Percentiles rank a stretch among this genome's conserved stretches.
Evolutionary conservation across 2,113 vertebrate genomes (phyloP).

Genomic region (Rhinolophus sinicus): DNA sequence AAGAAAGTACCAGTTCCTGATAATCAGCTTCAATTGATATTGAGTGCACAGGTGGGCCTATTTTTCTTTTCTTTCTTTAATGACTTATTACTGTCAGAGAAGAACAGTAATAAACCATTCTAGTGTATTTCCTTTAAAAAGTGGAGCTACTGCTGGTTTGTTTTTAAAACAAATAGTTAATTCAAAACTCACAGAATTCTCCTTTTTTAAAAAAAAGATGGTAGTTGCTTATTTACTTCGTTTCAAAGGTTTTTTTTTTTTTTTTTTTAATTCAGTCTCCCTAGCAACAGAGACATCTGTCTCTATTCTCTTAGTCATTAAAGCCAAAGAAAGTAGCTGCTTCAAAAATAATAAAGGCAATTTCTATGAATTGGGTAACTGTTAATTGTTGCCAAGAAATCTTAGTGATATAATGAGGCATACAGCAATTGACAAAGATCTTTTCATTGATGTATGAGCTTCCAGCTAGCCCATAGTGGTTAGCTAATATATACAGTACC

Average conservation of each 20-base stretch:
- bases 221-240: constrained; percentile 84
- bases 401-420: constrained; percentile 85
- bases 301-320: constrained; percentile 88
- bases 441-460: constrained; percentile 82
- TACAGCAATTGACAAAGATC: constrained; percentile 84
- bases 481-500: constrained; percentile 79
- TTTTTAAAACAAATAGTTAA: constrained; percentile 82
- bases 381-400: constrained; percentile 88
- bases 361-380: constrained; percentile 85
- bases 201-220: constrained; percentile 71
- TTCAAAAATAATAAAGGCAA: constrained; percentile 87
- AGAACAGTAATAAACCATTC: constrained; percentile 48
- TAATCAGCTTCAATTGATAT: constrained; percentile 68
- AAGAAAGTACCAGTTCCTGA: constrained; percentile 65
- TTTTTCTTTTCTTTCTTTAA: constrained; percentile 53
- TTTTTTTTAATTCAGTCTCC: constrained; percentile 82
- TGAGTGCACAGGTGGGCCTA: constrained; percentile 69
- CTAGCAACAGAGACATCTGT: constrained; percentile 89
- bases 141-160: constrained; percentile 71
- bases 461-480: constrained; percentile 80
- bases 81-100: constrained; percentile 69
- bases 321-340: constrained; percentile 85
- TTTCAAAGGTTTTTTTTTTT: constrained; percentile 76
- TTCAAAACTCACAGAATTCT: constrained; percentile 81
- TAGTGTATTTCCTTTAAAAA: constrained; percentile 67